Conservation (phyloP, 2,888 invertebrate genomes). For the Ornithoptera priamus region DNA sequence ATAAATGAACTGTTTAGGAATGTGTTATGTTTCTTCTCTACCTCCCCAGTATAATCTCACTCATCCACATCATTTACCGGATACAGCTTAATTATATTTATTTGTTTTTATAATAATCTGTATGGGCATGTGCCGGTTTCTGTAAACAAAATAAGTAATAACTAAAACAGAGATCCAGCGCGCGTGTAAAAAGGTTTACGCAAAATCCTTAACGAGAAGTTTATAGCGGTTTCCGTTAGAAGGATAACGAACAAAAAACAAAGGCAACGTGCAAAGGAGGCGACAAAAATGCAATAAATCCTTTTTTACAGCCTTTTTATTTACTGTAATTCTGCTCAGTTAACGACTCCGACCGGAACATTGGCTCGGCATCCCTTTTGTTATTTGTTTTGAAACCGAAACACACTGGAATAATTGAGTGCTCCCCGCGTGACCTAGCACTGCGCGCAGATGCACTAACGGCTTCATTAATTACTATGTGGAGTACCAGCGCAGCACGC, state of each 20-base stretch:
- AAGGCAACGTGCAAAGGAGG: constrained; percentile 6
- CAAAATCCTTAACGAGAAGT: background rate
- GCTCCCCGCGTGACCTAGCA: no score
- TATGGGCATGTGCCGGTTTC: no score
- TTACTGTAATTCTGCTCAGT: constrained; percentile 13
- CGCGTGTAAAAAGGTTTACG: background rate
- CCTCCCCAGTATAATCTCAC: no score
- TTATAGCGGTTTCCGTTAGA: background rate
- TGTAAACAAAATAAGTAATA: background rate
- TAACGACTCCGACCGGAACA: constrained; percentile 12
- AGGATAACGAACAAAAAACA: background rate
- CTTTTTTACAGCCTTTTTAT: constrained; percentile 14
- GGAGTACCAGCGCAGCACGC: no score
- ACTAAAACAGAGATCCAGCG: background rate
- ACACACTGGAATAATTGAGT: background rate
- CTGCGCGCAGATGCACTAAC: no score
- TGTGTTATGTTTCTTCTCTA: no score
- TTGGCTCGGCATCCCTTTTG: constrained; percentile 5
- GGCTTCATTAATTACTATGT: no score
- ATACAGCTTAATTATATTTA: no score
- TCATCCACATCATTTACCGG: no score
- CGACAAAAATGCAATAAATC: constrained; percentile 18
- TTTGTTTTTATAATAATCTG: no score
- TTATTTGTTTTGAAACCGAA: background rate
- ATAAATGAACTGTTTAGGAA: no score